Evolutionary conservation across 2,113 vertebrate genomes (phyloP).

Genomic region (Fulica atra): DNA sequence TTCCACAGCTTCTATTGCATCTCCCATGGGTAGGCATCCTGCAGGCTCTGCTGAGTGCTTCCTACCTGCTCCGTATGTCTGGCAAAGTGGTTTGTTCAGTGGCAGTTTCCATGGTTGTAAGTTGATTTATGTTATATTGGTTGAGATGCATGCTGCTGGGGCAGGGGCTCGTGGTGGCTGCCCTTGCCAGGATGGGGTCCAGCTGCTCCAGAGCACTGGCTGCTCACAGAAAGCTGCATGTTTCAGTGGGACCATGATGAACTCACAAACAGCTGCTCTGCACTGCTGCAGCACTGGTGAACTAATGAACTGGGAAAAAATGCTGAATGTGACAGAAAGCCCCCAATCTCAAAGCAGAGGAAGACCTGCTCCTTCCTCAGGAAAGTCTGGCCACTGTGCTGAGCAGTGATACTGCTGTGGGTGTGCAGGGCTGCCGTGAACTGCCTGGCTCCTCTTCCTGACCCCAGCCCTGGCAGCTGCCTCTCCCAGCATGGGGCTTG

Average conservation of each 20-base stretch:
- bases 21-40: rapidly evolving
- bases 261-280: not conserved
- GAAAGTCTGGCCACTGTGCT: not conserved
- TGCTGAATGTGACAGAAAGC: not conserved
- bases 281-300: not conserved
- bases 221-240: rapidly evolving
- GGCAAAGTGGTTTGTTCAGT: rapidly evolving
- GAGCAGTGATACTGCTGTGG: not conserved
- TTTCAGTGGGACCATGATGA: rapidly evolving
- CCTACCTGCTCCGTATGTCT: rapidly evolving
- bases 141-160: not conserved
- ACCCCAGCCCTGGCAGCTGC: rapidly evolving
- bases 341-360: not conserved
- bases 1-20: not conserved
- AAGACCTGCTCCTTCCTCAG: slow-evolving; percentile 26
- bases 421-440: not conserved
- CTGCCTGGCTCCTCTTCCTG: not conserved
- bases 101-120: rapidly evolving
- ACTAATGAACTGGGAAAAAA: not conserved
- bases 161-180: not conserved
- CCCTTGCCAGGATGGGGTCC: not conserved
- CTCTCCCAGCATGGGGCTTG: not conserved
- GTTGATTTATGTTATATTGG: not conserved
- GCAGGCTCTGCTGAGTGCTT: not conserved
- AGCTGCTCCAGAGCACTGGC: not conserved